Evolutionary conservation across 1,140 invertebrate genomes (phyloP).

Genomic region (Camponotus pennsylvanicus): DNA sequence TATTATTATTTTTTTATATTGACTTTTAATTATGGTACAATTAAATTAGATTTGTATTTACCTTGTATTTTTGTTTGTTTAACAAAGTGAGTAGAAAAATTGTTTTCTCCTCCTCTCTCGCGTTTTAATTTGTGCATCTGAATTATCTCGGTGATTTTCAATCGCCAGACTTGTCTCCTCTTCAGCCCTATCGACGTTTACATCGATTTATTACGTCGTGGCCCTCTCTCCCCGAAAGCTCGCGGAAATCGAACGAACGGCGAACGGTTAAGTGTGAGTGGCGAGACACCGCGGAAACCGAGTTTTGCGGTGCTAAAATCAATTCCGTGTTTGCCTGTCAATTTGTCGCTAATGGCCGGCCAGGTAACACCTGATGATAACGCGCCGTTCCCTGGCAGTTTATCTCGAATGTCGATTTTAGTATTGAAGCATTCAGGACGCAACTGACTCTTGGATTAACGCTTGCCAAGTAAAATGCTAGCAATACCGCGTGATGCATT

Average conservation of each 20-base stretch:
- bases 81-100: not conserved
- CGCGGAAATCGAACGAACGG: conserved; percentile 71
- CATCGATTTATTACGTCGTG: conserved; percentile 76
- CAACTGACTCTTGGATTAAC: conserved; percentile 15
- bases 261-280: conserved; percentile 75
- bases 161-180: conserved; percentile 60
- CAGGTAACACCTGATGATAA: conserved; percentile 79
- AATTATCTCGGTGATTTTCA: conserved; percentile 66
- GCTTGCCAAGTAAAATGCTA: not conserved
- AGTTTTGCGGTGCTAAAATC: conserved; percentile 79
- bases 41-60: not conserved
- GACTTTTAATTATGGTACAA: not conserved
- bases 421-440: conserved; percentile 69
- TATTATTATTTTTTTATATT: not conserved
- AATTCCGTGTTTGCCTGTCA: conserved; percentile 79
- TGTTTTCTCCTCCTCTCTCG: not conserved
- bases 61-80: not conserved
- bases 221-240: conserved; percentile 62
- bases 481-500: not conserved
- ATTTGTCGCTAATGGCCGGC: conserved; percentile 78
- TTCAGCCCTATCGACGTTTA: conserved; percentile 68
- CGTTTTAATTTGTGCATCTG: not conserved
- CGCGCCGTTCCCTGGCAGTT: conserved; percentile 78
- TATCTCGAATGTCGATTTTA: conserved; percentile 76
- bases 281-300: conserved; percentile 76